Base-by-base conservation (phyloP, 2,888 invertebrate species). In the Lepeophtheirus nordmannii region DNA sequence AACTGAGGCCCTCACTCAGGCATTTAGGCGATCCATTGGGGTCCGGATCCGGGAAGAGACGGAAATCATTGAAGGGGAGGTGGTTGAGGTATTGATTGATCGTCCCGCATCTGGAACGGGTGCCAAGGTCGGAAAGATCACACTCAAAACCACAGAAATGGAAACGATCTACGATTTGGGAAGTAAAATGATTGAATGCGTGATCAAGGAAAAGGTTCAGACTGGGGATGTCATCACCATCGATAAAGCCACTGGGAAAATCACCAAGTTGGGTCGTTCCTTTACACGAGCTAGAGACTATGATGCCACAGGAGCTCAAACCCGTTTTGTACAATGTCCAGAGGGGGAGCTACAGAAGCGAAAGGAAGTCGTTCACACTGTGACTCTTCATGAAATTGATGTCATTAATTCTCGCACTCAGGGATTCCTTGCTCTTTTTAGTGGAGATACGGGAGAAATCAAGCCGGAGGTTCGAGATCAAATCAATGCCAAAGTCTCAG, bases 371-470 rank as follows among this genome's bases (percentile, higher is more conserved):
- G 93, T 96, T 0, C 97, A 98, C 75, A 98, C 96, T 0, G 97
- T 98, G 0, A 93, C 93, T 0, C 78, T 98, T n/a, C 98, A 99
- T 74, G 98, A 99, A 75, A 92, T 98, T 65, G 98, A 98, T 75
- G 98, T 98, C 8, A 98, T 99, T 74, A 99, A 98, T 75, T 94
- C 93, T 57, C 82, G 98, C 69, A 93, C 96, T 0, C 96, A 98
- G 74, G 98, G 98, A 0, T 98, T 97, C 74, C 77, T 98, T 23
- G 97, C 98, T 0, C 78, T 99, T 0, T 98, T 98, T 77, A 93
- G 97, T 9, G 91, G 91, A n/a, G 98, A 98, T 75, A 99, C 98
- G 0, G 98, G 98, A 0, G 98, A 98, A 77, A 98, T 98, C 46
- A 98, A 97, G 73, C 82, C 88, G 0, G 98, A 98, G 77, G 91